phyloP scores from a whole-genome alignment of 1,140 invertebrate species.

The Pogonomyrmex californicus region DNA sequence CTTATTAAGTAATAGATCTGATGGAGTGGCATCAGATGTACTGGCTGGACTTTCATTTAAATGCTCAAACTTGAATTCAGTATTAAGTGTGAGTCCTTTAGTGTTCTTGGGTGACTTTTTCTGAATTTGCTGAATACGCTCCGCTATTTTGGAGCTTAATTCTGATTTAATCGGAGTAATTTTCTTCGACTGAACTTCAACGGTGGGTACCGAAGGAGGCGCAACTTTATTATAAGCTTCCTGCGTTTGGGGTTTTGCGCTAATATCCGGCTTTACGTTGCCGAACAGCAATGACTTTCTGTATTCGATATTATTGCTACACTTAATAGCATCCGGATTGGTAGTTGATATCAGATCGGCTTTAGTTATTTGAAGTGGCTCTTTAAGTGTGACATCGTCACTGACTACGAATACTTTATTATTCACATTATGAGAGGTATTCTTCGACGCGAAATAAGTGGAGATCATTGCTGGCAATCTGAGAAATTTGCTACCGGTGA shows the following conservation, averaged over 20 bases:
- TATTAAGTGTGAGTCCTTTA: constrained; percentile 85
- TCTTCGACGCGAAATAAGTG: constrained; percentile 68
- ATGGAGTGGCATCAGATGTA: constrained; percentile 69
- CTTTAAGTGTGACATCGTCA: constrained; percentile 73
- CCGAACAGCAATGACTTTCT: constrained; percentile 69
- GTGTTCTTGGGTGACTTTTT: constrained; percentile 81
- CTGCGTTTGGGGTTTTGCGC: constrained; percentile 10
- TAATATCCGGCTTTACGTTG: constrained; percentile 4
- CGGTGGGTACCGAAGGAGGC: neutral
- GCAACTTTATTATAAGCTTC: neutral
- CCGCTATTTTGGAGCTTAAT: constrained; percentile 75
- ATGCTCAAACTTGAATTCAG: constrained; percentile 77
- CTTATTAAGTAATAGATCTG: constrained; percentile 70
- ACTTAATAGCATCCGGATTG: constrained; percentile 89
- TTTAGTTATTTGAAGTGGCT: constrained; percentile 89
- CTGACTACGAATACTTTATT: constrained; percentile 81
- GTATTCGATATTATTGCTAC: constrained; percentile 85
- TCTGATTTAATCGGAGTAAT: constrained; percentile 71
- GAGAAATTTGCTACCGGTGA: constrained; percentile 71
- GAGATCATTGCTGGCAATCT: constrained; percentile 57
- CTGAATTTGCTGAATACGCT: constrained; percentile 79
- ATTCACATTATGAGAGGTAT: constrained; percentile 34
- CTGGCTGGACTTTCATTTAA: constrained; percentile 76
- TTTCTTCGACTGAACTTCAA: constrained; percentile 51
- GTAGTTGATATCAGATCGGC: constrained; percentile 91